Base-by-base conservation (phyloP, 2,888 invertebrate species). In the Vesta saturnalis region DNA sequence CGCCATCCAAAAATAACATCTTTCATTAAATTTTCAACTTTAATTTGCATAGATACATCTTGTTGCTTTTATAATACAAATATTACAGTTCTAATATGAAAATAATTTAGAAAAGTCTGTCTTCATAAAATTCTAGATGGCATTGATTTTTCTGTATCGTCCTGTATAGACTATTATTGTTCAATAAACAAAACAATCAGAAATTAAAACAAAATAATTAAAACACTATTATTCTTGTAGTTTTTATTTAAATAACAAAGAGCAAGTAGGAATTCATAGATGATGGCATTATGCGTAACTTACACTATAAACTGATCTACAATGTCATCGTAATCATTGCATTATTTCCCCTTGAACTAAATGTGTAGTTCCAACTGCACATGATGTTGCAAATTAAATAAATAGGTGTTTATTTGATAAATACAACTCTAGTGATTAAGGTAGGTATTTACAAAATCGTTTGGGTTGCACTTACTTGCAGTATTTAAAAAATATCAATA, bases 251-350 rank as follows among this genome's bases (percentile, higher is more conserved):
- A 76, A 77, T 78, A 78, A 78, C 78, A 78, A 78, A 78, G 77
- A 78, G 78, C 78, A 76, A 76, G 74, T 77, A 77, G 79, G 78
- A 77, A 77, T 78, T 79, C 72, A 77, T 77, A 79, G 77, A 77
- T 78, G 79, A 78, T 77, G 77, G 77, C 77, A 69, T 74, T 68
- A 75, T 73, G 76, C 73, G 72, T 73, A 76, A 76, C 70, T 76
- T 76, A 76, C 73, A 75, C 75, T 75, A 75, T 71, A 65, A 74
- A 74, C 72, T 75, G 73, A 72, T 75, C 74, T 75, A 75, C 74
- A 73, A 72, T 65, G 60, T 72, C 73, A 69, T 73, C 72, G 65
- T 72, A 69, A 65, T 75, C 73, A 72, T 72, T 73, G 72, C 73
- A 72, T 72, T 67, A 67, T 74, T 69, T 71, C 67, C 72, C 75